Conservation (phyloP, 2,113 vertebrate genomes). For the Passerina amoena region DNA sequence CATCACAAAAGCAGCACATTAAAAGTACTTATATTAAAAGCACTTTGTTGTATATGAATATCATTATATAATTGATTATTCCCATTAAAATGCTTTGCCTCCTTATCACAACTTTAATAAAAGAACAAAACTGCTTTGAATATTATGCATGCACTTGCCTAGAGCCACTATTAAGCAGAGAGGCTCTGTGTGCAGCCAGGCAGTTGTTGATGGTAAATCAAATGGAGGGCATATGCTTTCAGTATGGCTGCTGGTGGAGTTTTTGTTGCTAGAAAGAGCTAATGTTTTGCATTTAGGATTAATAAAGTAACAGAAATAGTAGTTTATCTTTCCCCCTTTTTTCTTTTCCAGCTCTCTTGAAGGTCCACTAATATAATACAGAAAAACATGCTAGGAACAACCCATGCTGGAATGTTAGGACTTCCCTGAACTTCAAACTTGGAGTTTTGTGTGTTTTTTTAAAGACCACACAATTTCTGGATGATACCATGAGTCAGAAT, state of each 20-base stretch:
- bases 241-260: conserved; percentile 27
- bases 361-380: background rate
- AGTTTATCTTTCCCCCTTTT: background rate
- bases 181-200: conserved; percentile 55
- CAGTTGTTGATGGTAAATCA: conserved; percentile 62
- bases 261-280: conserved; percentile 49
- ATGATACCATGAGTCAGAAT: background rate
- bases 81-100: conserved; percentile 29
- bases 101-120: conserved; percentile 46
- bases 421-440: background rate
- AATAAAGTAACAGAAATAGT: conserved; percentile 32
- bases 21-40: conserved; percentile 49
- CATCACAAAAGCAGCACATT: background rate
- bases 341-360: background rate
- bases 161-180: conserved; percentile 66
- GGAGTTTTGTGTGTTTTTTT: background rate
- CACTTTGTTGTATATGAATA: conserved; percentile 30
- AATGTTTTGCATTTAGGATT: conserved; percentile 17
- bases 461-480: background rate
- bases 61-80: conserved; percentile 51
- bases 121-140: conserved; percentile 28
- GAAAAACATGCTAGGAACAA: background rate
- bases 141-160: conserved; percentile 53
- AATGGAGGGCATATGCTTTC: conserved; percentile 62
- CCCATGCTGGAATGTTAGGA: background rate